Evolutionary conservation across 1,140 invertebrate genomes (phyloP).

Genomic region (Drosophila guanche): DNA sequence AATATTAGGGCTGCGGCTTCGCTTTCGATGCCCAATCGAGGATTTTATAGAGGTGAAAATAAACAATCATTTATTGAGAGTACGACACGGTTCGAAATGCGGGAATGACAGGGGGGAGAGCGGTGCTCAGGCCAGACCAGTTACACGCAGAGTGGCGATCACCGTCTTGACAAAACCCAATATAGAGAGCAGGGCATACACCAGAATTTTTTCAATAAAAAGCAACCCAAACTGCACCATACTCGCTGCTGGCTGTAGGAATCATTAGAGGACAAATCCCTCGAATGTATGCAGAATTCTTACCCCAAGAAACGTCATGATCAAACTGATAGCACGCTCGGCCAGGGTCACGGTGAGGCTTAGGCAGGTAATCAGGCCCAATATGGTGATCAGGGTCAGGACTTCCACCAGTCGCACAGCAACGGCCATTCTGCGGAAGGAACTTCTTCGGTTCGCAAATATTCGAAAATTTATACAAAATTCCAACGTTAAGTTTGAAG

Average conservation of each 20-base stretch:
- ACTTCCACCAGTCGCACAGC: conserved; percentile 59
- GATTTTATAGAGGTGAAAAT: conserved; percentile 18
- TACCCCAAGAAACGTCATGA: conserved; percentile 53
- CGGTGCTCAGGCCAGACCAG: conserved; percentile 38
- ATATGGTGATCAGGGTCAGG: conserved; percentile 55
- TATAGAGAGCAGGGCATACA: conserved; percentile 32
- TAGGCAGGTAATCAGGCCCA: conserved; percentile 57
- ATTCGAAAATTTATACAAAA: conserved; percentile 5
- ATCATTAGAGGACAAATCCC: neutral
- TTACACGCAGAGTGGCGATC: conserved; percentile 28
- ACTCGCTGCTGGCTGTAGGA: conserved; percentile 57
- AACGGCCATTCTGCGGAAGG: conserved; percentile 44
- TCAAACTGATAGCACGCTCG: conserved; percentile 31
- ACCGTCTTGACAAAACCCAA: conserved; percentile 49
- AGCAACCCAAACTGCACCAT: conserved; percentile 38
- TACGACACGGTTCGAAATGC: conserved; percentile 11
- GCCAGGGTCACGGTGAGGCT: conserved; percentile 58
- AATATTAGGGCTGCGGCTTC: conserved; percentile 67
- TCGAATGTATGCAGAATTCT: neutral
- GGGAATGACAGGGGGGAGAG: neutral
- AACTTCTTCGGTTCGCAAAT: neutral
- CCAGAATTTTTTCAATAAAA: conserved; percentile 53
- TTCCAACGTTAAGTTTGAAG: too few relatives aligned
- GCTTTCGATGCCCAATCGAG: conserved; percentile 18
- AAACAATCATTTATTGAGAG: conserved; percentile 6